phyloP scores from a whole-genome alignment of 2,888 invertebrate genomes.

The Galerucella nymphaeae region DNA sequence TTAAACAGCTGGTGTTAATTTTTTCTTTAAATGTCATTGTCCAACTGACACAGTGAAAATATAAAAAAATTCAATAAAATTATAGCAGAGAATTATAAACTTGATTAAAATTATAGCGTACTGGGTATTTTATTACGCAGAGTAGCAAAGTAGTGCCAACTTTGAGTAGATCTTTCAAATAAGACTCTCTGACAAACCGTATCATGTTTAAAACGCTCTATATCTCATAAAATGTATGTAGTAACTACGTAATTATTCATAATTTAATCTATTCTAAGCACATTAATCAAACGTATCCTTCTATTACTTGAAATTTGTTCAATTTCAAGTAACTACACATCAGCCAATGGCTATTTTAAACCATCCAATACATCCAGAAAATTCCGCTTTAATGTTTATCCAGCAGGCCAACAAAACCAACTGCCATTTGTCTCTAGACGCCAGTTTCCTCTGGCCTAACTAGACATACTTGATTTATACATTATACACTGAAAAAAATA shows the following conservation, averaged over 20 bases:
- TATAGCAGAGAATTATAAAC: too few relatives aligned
- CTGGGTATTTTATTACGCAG: too few relatives aligned
- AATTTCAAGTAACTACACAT: conserved; percentile 17
- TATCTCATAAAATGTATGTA: too few relatives aligned
- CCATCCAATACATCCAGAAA: conserved; percentile 13
- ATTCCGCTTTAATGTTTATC: conserved; percentile 21
- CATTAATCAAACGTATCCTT: neutral
- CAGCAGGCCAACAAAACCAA: conserved; percentile 13
- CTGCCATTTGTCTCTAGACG: conserved; percentile 20
- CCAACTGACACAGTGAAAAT: neutral
- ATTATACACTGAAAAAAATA: conserved; percentile 25
- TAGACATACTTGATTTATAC: conserved; percentile 38
- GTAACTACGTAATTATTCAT: too few relatives aligned
- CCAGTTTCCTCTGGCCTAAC: conserved; percentile 31
- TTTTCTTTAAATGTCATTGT: neutral
- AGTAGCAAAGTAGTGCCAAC: too few relatives aligned
- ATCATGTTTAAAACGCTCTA: too few relatives aligned
- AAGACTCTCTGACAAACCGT: too few relatives aligned
- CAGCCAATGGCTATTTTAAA: conserved; percentile 13
- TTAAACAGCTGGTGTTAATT: neutral
- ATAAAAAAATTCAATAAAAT: neutral
- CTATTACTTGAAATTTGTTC: neutral
- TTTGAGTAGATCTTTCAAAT: too few relatives aligned
- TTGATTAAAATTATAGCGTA: too few relatives aligned
- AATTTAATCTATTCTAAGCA: neutral